Percentiles rank a stretch among this genome's conserved stretches.
Evolutionary conservation across 1,140 invertebrate species (phyloP).

Genomic region (Trichomalopsis sarcophagae): DNA sequence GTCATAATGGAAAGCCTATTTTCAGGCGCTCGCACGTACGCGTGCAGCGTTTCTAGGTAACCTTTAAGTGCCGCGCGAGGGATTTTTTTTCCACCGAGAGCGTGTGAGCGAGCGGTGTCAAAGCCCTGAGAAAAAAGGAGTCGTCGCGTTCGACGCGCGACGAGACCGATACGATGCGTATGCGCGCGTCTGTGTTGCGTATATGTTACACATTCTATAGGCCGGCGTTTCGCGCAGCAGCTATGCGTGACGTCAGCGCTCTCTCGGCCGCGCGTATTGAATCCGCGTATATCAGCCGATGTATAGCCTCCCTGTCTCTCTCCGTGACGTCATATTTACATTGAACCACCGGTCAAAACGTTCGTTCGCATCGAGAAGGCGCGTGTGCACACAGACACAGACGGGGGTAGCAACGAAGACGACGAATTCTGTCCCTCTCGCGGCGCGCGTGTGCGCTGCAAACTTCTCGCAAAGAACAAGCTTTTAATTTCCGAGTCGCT

Average conservation of each 20-base stretch:
- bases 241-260: constrained; percentile 18
- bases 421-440: background rate
- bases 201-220: constrained; percentile 2
- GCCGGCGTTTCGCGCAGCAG: background rate
- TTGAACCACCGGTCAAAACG: constrained; percentile 42
- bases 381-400: background rate
- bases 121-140: background rate
- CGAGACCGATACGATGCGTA: background rate
- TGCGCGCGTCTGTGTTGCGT: background rate
- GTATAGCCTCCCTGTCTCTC: background rate
- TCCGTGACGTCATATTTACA: constrained; percentile 46
- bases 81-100: background rate
- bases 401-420: background rate
- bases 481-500: constrained; percentile 38
- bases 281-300: constrained; percentile 39
- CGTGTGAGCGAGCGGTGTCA: background rate
- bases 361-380: constrained; percentile 24
- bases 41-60: background rate
- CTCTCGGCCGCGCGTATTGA: background rate
- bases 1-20: constrained; percentile 9
- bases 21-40: background rate
- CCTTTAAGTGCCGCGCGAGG: background rate
- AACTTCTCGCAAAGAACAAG: constrained; percentile 37
- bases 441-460: too few species aligned
- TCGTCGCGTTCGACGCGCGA: background rate